These are phyloP conservation scores for Indicator maculatus DNA, from an alignment of 2,113 vertebrate species.

Conservation along the genomic window DNA sequence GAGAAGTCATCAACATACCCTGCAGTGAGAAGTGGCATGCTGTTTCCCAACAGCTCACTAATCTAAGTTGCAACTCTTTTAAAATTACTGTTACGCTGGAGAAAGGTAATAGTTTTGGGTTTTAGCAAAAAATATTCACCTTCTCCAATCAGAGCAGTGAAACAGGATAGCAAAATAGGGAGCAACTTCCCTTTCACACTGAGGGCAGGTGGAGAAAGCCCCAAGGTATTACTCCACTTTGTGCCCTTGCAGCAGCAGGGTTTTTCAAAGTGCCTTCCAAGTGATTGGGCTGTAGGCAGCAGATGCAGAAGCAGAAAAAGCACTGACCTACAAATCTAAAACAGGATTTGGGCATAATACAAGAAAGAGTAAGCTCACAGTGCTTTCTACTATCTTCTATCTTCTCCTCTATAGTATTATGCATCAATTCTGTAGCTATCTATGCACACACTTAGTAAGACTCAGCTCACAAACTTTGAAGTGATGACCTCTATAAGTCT, in stretches of 20 bases:
- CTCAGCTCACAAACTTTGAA: background rate
- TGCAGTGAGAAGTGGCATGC: background rate
- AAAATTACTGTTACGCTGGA: background rate
- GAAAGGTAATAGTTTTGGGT: background rate
- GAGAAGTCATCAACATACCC: background rate
- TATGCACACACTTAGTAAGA: background rate
- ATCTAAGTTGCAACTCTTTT: background rate
- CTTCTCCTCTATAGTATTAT: background rate
- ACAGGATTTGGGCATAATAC: background rate
- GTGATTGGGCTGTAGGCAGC: background rate
- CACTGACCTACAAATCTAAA: background rate
- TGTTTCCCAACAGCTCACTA: background rate
- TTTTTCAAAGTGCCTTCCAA: background rate
- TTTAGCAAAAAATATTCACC: background rate
- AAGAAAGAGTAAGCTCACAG: background rate
- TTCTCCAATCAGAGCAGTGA: background rate
- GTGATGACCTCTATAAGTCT: background rate
- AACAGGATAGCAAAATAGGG: background rate
- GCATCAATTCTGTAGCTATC: background rate
- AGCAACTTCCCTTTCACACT: background rate
- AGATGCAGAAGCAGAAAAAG: background rate
- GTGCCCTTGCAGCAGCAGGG: background rate
- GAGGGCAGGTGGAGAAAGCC: background rate
- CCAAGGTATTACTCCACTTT: rapidly evolving
- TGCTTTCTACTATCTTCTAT: background rate